Percentiles rank a stretch among this genome's conserved stretches.
Evolutionary conservation across 2,113 vertebrate species (phyloP).

Genomic region (Ahaetulla prasina): DNA sequence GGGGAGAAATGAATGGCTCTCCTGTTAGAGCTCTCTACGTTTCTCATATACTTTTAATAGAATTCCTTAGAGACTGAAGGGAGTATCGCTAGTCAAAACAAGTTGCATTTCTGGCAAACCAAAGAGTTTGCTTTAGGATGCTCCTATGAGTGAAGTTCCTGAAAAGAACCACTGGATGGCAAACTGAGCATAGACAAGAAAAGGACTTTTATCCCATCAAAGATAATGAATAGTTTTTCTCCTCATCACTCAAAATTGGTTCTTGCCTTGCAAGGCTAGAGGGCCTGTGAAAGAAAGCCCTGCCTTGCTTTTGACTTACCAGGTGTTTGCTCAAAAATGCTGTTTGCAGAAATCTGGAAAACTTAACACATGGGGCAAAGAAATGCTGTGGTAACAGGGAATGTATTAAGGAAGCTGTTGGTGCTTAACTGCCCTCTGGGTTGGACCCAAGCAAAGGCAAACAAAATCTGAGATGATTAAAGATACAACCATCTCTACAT

Average conservation of each 20-base stretch:
- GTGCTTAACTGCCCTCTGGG: neutral
- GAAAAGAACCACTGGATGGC: neutral
- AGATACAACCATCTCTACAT: neutral
- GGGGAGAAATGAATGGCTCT: neutral
- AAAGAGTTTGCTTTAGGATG: neutral
- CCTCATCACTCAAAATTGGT: neutral
- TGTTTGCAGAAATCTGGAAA: neutral
- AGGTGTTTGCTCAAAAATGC: neutral
- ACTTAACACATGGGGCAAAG: neutral
- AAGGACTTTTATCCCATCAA: neutral
- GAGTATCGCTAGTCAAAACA: neutral
- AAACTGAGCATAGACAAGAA: neutral
- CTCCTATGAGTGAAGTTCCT: neutral
- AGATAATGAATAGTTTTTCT: neutral
- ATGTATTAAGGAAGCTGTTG: neutral
- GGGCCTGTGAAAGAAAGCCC: neutral
- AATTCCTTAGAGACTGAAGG: neutral
- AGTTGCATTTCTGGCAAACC: neutral
- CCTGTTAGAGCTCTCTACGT: neutral
- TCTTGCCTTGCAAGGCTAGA: neutral
- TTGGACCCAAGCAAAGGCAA: neutral
- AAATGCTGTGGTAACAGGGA: neutral
- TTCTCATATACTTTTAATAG: neutral
- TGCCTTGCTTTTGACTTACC: neutral
- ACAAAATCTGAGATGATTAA: neutral